A percentile compares a stretch with the other conserved stretches of the same genome.
Conservation (phyloP, 1,140 invertebrate genomes). For the Hesperophylax magnus region DNA sequence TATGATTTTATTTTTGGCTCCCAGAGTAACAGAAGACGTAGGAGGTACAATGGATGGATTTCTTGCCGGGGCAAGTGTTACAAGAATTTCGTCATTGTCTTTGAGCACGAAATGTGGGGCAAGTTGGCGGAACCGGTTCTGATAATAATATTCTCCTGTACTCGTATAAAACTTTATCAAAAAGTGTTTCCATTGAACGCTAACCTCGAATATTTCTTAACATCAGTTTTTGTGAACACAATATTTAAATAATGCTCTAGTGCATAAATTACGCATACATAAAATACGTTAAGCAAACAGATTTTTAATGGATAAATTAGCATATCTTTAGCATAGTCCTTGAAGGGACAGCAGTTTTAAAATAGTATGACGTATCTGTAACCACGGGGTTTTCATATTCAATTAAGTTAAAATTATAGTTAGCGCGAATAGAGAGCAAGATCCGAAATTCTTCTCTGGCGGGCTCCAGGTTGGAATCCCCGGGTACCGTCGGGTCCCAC, state of each 20-base stretch:
- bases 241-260: too few relatives aligned
- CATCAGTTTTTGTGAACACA: too few relatives aligned
- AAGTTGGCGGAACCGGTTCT: slow-evolving; percentile 21
- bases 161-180: too few relatives aligned
- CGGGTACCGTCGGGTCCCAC: slow-evolving; percentile 87
- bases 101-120: slow-evolving; percentile 18
- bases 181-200: too few relatives aligned
- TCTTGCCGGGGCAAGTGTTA: not conserved
- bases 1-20: not conserved
- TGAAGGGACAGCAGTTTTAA: not conserved
- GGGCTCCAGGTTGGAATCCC: slow-evolving; percentile 77
- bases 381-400: too few relatives aligned
- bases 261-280: too few relatives aligned
- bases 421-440: slow-evolving; percentile 70
- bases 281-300: too few relatives aligned
- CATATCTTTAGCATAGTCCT: not conserved
- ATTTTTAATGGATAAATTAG: too few relatives aligned
- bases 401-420: too few relatives aligned
- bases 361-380: not conserved
- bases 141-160: not conserved
- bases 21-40: not conserved
- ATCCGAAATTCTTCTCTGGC: slow-evolving; percentile 70
- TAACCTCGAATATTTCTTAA: too few relatives aligned
- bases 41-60: not conserved
- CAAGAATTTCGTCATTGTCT: slow-evolving; percentile 29